Base-by-base conservation (phyloP, 2,888 invertebrate species). In the Zootermopsis nevadensis region DNA sequence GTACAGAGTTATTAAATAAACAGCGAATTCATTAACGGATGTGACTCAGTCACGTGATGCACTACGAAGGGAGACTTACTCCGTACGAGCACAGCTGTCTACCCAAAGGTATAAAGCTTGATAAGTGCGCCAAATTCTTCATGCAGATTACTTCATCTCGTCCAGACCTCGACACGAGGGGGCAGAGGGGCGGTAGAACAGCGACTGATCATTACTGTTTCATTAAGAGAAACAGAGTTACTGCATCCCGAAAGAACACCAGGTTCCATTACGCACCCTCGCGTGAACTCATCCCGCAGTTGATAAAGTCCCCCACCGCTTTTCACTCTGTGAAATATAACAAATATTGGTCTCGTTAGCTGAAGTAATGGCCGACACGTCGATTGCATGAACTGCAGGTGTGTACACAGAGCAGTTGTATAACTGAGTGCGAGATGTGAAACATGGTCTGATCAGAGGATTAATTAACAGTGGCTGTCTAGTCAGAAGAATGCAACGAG, bases 201-300 rank as follows among this genome's bases (percentile, higher is more conserved):
- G 53, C 24, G 66, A 33, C 38, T 6, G 27, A 53, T 82, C 82
- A 77, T 82, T 82, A 82, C 76, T 82, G 66, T 82, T 82, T 83
- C 79, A 83, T 83, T 80, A 83, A 53, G 22, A 83, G 83, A 79
- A 83, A 83, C 42, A 55, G 27, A 35, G 72, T 24, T 24, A 35
- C 35, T 35, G 24, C 72, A 33, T 19, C 12, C 66, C 66, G 4
- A 24, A 3, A 27, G 30, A 33, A 33, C 35, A 22, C 35, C 35
- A 35, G 24, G 42, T 42, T 76, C 42, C 42, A 42, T 42, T 76
- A 76, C 35, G 76, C 42, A 76, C 27, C 38, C 38, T 76, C 31
- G 38, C 38, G 15, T 55, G 48, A 48, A 12, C 3, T 10, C 3
- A 55, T n/a, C 12, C 55, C 60, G 6, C 27, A n/a, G 3, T 27